Base-by-base conservation (phyloP, 2,113 vertebrate genomes). In the Dolichotis patagonum region DNA sequence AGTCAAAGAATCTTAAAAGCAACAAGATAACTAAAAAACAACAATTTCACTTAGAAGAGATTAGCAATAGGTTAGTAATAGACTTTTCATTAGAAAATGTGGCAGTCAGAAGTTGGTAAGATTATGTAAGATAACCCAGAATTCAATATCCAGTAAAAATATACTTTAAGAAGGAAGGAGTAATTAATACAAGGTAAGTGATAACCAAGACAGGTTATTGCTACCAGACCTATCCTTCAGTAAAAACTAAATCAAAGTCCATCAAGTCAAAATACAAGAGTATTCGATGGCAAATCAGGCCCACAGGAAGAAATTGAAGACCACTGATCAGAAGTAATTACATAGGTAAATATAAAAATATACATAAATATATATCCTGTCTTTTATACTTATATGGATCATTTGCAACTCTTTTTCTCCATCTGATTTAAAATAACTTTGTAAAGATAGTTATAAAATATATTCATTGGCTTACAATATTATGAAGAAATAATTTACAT, bases 371-470 rank as follows among this genome's bases (percentile, higher is more conserved):
- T 35, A 43, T 20, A n/a, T 65, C 67, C 58, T 83, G 41, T 75
- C 73, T 75, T 75, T 28, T 46, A 75, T 22, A 73, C 19, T 38
- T 73, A 73, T 5, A 73, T 38, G 7, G 5, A 30, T 32, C 1
- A 49, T 32, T 83, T 77, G 10, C 84, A 95, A 78, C 11, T 77
- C 32, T 35, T 80, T 81, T 41, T 16, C 49, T 46, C 30, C 75
- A 78, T 62, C 1, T 77, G 28, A 82, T 67, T 94, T 93, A 83
- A 86, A 69, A 86, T 62, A 93, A 60, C 56, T 83, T 83, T 56
- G 7, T 83, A 69, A 78, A 52, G 52, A 81, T 56, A 90, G 56
- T 63, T 91, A 87, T 43, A 87, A 90, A 67, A 78, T 32, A 65
- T 35, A 11, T n/a, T 28, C 13, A 69, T 46, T 24, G 62, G 43